A percentile compares a stretch with the other conserved stretches of the same genome.
These are phyloP conservation scores for Champsocephalus esox DNA, from an alignment of 2,797 vertebrate genomes.

Conservation along the genomic window DNA sequence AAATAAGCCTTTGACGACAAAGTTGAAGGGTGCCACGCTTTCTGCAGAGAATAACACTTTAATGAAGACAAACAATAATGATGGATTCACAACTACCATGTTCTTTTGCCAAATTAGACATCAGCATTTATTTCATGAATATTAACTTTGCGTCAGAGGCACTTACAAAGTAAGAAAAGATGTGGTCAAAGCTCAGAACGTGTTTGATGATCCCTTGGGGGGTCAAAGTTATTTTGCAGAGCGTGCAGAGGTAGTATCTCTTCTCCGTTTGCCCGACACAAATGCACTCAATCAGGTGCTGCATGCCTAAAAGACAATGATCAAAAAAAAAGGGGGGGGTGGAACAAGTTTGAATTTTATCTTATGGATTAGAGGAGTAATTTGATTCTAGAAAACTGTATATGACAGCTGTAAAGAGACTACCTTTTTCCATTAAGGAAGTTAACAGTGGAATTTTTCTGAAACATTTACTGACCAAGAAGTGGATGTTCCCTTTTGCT, in stretches of 20 bases:
- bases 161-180: slow-evolving; percentile 76
- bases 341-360: too few relatives aligned
- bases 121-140: background rate
- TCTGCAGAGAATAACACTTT: slow-evolving; percentile 49
- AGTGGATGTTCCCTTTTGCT: slow-evolving; percentile 65
- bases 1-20: slow-evolving; percentile 53
- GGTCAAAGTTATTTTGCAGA: slow-evolving; percentile 56
- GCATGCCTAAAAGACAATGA: slow-evolving; percentile 57
- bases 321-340: background rate
- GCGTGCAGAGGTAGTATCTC: slow-evolving; percentile 67
- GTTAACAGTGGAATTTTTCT: background rate
- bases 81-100: background rate
- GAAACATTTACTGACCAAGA: slow-evolving; percentile 65
- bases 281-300: slow-evolving; percentile 71
- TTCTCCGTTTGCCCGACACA: slow-evolving; percentile 14
- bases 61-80: background rate
- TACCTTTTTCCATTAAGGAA: background rate
- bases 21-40: slow-evolving; percentile 61
- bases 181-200: slow-evolving; percentile 74
- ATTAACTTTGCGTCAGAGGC: background rate
- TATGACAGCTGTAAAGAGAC: background rate
- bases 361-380: too few relatives aligned
- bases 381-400: background rate
- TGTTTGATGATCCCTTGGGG: slow-evolving; percentile 67
- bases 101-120: background rate